Percentiles rank a stretch among this genome's conserved stretches.
These are phyloP conservation scores for Platanista minor DNA, from an alignment of 2,113 vertebrate species.

Conservation along the genomic window DNA sequence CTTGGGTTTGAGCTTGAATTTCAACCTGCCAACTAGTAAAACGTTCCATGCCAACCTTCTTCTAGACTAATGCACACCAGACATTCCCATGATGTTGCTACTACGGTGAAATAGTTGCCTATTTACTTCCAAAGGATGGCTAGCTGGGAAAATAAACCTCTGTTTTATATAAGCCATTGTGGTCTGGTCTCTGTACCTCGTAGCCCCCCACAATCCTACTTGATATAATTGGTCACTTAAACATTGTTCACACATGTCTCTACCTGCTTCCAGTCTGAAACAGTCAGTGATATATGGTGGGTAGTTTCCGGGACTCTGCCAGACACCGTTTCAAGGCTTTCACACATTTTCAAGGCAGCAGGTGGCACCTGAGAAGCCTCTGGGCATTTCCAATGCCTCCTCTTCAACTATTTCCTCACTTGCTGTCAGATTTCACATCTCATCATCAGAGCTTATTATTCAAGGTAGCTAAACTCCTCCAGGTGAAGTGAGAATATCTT, in stretches of 20 bases:
- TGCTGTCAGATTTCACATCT: slow-evolving; percentile 39
- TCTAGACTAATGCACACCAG: background rate
- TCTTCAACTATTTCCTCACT: slow-evolving; percentile 19
- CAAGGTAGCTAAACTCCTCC: slow-evolving; percentile 38
- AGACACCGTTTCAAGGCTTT: slow-evolving; percentile 25
- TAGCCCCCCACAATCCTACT: background rate
- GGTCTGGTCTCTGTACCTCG: background rate
- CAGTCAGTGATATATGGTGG: background rate
- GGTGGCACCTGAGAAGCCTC: slow-evolving; percentile 23
- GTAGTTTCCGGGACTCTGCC: slow-evolving; percentile 8
- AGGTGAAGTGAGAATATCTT: slow-evolving; percentile 21
- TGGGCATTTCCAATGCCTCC: background rate
- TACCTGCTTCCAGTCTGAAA: background rate
- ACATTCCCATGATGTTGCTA: background rate
- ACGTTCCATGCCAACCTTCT: background rate
- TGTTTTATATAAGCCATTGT: background rate
- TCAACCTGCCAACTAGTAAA: background rate
- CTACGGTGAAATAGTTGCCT: background rate
- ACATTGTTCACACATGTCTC: background rate
- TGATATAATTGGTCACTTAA: slow-evolving; percentile 15
- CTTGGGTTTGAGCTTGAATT: background rate
- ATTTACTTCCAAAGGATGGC: background rate
- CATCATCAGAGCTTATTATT: slow-evolving; percentile 5
- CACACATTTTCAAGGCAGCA: slow-evolving; percentile 50
- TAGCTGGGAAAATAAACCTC: background rate